Conservation (phyloP, 2,797 vertebrate genomes). For the Sebastes reedi region DNA sequence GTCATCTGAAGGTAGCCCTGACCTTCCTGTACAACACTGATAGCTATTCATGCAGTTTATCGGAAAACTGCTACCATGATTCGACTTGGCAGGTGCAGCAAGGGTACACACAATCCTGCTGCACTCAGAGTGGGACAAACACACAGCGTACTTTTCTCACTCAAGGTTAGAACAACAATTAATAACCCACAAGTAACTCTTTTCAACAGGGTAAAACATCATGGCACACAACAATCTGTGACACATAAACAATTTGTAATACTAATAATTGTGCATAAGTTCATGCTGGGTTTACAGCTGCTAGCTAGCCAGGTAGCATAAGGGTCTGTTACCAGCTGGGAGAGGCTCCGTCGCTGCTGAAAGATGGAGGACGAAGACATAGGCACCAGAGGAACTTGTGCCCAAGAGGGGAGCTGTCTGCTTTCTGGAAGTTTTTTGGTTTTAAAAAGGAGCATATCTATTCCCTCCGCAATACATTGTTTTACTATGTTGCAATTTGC, state of each 20-base stretch:
- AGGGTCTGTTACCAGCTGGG: no score
- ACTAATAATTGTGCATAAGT: neutral
- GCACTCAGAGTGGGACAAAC: neutral
- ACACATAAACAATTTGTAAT: neutral
- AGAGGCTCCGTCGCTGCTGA: no score
- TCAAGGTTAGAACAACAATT: neutral
- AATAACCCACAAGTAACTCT: neutral
- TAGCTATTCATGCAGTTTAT: neutral
- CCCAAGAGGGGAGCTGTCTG: no score
- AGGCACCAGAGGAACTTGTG: no score
- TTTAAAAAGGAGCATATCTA: no score
- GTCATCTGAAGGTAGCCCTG: neutral
- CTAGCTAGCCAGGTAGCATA: no score
- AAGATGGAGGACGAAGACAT: no score
- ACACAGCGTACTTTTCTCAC: neutral
- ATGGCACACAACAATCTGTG: neutral
- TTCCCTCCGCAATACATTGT: no score
- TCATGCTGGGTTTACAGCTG: no score
- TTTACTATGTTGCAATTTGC: no score
- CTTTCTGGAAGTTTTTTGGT: no score
- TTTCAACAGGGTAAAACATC: neutral
- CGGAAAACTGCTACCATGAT: slow-evolving; percentile 14
- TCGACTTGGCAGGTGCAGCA: slow-evolving; percentile 14
- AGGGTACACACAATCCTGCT: neutral
- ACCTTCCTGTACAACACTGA: slow-evolving; percentile 25